phyloP scores from a whole-genome alignment of 2,888 invertebrate genomes.

The Andricus quercusramuli region DNA sequence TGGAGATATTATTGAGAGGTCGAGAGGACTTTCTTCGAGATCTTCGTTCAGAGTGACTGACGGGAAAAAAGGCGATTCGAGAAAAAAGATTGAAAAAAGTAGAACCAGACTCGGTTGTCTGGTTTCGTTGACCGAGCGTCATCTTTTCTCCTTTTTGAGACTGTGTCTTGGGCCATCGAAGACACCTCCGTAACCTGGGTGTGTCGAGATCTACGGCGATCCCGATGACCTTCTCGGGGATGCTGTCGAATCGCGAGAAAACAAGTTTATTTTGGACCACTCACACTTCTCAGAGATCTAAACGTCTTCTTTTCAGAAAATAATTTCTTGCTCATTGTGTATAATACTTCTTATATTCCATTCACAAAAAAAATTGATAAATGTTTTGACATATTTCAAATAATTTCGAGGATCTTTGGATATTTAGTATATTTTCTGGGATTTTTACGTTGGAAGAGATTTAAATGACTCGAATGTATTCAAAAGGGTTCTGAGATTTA shows the following conservation, averaged over 20 bases:
- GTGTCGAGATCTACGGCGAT: slow-evolving; percentile 42
- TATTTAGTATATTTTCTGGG: not conserved
- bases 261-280: slow-evolving; percentile 36
- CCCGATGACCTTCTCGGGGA: slow-evolving; percentile 29
- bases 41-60: slow-evolving; percentile 51
- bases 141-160: slow-evolving; percentile 49
- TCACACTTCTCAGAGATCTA: not conserved
- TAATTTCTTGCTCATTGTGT: not conserved
- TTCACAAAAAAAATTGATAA: not conserved
- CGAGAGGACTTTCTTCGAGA: slow-evolving; percentile 59
- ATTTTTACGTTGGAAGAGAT: not conserved
- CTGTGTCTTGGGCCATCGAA: slow-evolving; percentile 25
- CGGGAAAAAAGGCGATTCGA: slow-evolving; percentile 47
- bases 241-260: slow-evolving; percentile 32
- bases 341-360: not conserved
- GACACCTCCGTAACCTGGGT: slow-evolving; percentile 34
- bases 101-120: slow-evolving; percentile 37
- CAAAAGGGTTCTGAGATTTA: not conserved
- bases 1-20: slow-evolving; percentile 73
- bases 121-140: slow-evolving; percentile 49
- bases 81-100: slow-evolving; percentile 43
- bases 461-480: not conserved
- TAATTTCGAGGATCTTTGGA: not conserved
- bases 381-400: not conserved
- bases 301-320: not conserved